Conservation (phyloP, 1,140 invertebrate species). For the Lysiphlebus fabarum region DNA sequence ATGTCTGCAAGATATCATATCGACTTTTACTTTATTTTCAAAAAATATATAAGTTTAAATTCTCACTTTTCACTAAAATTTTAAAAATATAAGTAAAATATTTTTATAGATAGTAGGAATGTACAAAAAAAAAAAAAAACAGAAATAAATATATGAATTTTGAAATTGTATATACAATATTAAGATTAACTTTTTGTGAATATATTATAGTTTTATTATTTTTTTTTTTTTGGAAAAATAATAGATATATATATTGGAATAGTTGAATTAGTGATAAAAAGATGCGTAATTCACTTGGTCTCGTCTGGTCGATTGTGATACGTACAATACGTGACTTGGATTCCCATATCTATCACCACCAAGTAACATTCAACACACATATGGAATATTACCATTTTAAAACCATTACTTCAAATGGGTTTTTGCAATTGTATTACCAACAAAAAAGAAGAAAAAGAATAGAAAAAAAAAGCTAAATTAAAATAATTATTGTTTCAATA, state of each 20-base stretch:
- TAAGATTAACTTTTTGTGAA: too few species aligned
- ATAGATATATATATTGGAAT: neutral
- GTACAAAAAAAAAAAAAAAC: too few species aligned
- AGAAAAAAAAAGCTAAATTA: neutral
- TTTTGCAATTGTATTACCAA: conserved; percentile 4
- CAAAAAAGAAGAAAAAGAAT: neutral
- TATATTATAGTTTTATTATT: too few species aligned
- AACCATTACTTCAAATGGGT: conserved; percentile 9
- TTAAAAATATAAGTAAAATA: too few species aligned
- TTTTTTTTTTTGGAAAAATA: too few species aligned
- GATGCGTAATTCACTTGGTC: conserved; percentile 7
- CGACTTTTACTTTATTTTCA: conserved; percentile 11
- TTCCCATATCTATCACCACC: conserved; percentile 8
- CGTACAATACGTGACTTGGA: conserved; percentile 12
- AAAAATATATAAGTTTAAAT: too few species aligned
- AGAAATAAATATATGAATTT: too few species aligned
- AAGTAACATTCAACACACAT: neutral
- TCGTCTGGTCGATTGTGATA: conserved; percentile 16
- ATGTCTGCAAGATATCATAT: conserved; percentile 21
- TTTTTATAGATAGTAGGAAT: too few species aligned
- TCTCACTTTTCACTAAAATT: too few species aligned
- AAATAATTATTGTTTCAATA: neutral
- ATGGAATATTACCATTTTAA: conserved; percentile 7
- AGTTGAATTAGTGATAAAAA: neutral
- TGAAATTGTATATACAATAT: too few species aligned